Conservation (phyloP, 2,888 invertebrate genomes). For the Altica lythri region DNA sequence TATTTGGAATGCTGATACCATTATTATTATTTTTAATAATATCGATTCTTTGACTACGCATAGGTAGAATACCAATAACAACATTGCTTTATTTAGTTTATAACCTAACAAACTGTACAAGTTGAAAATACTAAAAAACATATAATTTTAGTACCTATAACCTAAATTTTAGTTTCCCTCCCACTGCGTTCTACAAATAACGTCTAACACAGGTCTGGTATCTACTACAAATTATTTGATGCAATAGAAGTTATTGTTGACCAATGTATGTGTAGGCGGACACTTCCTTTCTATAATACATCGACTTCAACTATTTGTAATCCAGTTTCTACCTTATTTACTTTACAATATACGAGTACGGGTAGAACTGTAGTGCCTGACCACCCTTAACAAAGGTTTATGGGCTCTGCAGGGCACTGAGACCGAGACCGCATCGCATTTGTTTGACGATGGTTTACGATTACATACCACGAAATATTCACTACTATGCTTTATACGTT, state of each 20-base stretch:
- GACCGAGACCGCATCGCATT: slow-evolving; percentile 25
- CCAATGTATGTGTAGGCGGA: slow-evolving; percentile 8
- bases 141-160: too few relatives aligned
- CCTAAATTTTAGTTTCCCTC: too few relatives aligned
- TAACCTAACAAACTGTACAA: too few relatives aligned
- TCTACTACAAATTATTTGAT: slow-evolving; percentile 11
- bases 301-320: slow-evolving; percentile 11
- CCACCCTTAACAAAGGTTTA: slow-evolving; percentile 33
- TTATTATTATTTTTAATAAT: too few relatives aligned
- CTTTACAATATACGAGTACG: slow-evolving; percentile 12
- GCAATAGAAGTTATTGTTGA: slow-evolving; percentile 8
- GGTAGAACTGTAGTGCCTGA: slow-evolving; percentile 12
- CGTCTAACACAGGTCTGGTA: too few relatives aligned
- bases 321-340: slow-evolving; percentile 13
- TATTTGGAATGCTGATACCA: too few relatives aligned
- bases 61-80: too few relatives aligned
- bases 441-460: slow-evolving; percentile 27
- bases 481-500: too few relatives aligned
- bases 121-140: too few relatives aligned
- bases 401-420: slow-evolving; percentile 25
- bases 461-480: slow-evolving; percentile 19
- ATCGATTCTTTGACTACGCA: too few relatives aligned
- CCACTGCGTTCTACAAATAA: too few relatives aligned
- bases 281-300: slow-evolving; percentile 7
- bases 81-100: too few relatives aligned